These are phyloP conservation scores for Tautogolabrus adspersus DNA, from an alignment of 2,113 vertebrate species.

Conservation along the genomic window DNA sequence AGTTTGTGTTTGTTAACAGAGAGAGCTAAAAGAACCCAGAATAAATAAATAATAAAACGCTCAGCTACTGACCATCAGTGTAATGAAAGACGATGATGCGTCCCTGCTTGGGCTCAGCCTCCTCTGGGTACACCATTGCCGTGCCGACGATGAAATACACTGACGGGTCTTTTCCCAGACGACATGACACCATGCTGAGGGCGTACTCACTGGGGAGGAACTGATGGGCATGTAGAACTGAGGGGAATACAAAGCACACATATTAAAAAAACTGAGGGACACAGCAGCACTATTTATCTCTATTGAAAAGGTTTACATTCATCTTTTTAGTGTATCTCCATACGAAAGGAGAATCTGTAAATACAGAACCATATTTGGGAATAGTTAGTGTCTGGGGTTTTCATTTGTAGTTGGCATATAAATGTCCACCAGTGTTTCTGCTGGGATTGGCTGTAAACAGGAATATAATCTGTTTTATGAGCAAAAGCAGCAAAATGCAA, in stretches of 20 bases:
- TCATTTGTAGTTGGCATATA: no score
- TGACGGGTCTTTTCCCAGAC: constrained; percentile 93
- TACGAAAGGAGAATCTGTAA: no score
- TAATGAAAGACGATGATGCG: constrained; percentile 99
- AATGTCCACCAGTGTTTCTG: no score
- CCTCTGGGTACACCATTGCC: constrained; percentile 98
- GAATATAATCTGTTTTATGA: no score
- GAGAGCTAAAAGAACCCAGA: not conserved
- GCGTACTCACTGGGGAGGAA: constrained; percentile 97
- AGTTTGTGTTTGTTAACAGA: not conserved
- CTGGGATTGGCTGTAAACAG: no score
- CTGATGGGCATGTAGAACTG: constrained; percentile 98
- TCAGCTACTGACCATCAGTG: constrained; percentile 88
- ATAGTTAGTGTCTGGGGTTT: no score
- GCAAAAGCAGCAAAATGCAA: no score
- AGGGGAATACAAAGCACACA: constrained; percentile 22
- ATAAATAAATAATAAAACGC: not conserved
- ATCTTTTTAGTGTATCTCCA: not conserved
- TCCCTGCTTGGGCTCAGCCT: constrained; percentile 98
- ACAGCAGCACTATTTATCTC: not conserved
- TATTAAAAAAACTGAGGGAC: not conserved
- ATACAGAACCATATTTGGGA: no score
- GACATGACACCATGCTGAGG: constrained; percentile 97
- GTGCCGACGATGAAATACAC: constrained; percentile 98
- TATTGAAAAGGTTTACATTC: not conserved